phyloP scores from a whole-genome alignment of 2,113 vertebrate genomes.

The Picathartes gymnocephalus region DNA sequence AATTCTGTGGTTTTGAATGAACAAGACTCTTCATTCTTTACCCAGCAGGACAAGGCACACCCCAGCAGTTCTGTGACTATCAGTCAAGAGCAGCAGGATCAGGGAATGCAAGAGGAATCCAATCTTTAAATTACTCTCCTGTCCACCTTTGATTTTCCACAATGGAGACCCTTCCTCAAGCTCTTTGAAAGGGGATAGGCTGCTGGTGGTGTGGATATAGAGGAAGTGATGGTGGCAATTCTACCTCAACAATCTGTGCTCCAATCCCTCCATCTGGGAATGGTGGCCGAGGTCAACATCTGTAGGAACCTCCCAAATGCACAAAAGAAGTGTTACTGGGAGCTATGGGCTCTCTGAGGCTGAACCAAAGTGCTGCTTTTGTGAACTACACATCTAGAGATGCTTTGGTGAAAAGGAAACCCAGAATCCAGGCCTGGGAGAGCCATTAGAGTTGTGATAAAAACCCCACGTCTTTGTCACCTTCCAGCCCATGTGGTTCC shows the following conservation, averaged over 20 bases:
- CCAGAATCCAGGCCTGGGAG: background rate
- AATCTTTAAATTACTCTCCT: background rate
- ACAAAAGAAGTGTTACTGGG: background rate
- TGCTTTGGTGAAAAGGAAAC: background rate
- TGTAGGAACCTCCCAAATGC: background rate
- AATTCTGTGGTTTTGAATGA: background rate
- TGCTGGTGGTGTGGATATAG: background rate
- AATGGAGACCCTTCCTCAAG: background rate
- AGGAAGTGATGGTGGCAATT: background rate
- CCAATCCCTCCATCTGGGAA: background rate
- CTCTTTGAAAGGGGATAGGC: background rate
- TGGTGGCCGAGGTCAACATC: background rate
- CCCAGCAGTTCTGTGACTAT: background rate
- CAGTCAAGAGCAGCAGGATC: background rate
- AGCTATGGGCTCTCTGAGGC: background rate
- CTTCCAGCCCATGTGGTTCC: background rate
- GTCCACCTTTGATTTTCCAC: background rate
- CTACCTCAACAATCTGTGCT: background rate
- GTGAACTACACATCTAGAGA: background rate
- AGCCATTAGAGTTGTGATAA: background rate
- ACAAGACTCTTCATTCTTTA: background rate
- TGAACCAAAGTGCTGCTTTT: background rate
- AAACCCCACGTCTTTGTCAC: rapidly evolving
- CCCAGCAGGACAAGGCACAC: background rate
- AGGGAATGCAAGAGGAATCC: background rate